Conservation (phyloP, 2,888 invertebrate genomes). For the Synanthedon tipuliformis region DNA sequence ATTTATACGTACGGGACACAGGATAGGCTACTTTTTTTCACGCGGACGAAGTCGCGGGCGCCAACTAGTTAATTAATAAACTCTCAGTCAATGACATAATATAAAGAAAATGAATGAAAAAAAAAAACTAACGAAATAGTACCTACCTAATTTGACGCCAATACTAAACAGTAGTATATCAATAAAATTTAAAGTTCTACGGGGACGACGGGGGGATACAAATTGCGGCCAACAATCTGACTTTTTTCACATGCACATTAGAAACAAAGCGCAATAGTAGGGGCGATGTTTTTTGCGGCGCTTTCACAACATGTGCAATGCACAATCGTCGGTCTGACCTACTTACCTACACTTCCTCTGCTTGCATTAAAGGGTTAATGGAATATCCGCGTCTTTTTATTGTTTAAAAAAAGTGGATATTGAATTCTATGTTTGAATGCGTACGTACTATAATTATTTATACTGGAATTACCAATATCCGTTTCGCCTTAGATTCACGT, state of each 20-base stretch:
- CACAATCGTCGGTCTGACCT: slow-evolving; percentile 56
- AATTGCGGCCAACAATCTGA: slow-evolving; percentile 66
- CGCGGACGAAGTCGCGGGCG: too few species aligned
- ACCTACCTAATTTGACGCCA: slow-evolving; percentile 14
- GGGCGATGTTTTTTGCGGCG: slow-evolving; percentile 55
- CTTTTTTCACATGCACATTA: slow-evolving; percentile 32
- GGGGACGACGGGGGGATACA: slow-evolving; percentile 32
- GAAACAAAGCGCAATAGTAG: slow-evolving; percentile 57
- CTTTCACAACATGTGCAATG: slow-evolving; percentile 69
- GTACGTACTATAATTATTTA: too few species aligned
- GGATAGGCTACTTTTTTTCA: too few species aligned
- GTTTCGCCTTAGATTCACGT: too few species aligned
- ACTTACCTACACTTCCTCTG: slow-evolving; percentile 68
- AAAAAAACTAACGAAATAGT: too few species aligned
- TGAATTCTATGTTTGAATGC: too few species aligned
- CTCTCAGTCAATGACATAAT: too few species aligned
- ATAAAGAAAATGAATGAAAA: too few species aligned
- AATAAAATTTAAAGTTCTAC: slow-evolving; percentile 12
- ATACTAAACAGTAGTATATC: slow-evolving; percentile 15
- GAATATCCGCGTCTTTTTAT: slow-evolving; percentile 45
- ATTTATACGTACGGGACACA: too few species aligned
- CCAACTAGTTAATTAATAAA: too few species aligned
- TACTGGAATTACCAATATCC: too few species aligned
- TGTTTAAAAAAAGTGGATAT: too few species aligned
- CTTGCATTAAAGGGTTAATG: slow-evolving; percentile 54